A percentile compares a stretch with the other conserved stretches of the same genome.
Evolutionary conservation across 2,888 invertebrate species (phyloP).

Genomic region (Asteroscopus sphinx): DNA sequence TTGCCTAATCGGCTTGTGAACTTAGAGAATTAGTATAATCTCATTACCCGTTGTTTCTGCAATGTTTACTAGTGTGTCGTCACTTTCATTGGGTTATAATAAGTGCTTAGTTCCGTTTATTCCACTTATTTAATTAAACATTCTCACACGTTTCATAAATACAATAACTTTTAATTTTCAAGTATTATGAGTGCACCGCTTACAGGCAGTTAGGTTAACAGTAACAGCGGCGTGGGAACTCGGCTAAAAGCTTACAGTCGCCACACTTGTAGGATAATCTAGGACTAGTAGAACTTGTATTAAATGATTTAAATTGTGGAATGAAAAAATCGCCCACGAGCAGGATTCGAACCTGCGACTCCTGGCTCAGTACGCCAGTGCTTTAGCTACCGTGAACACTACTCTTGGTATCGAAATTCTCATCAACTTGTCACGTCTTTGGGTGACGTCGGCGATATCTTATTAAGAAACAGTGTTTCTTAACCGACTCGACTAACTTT

Average conservation of each 20-base stretch:
- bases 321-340: no score
- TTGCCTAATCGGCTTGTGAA: conserved; percentile 72
- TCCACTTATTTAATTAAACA: conserved; percentile 88
- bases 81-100: conserved; percentile 77
- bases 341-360: no score
- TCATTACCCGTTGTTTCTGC: conserved; percentile 63
- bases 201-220: conserved; percentile 86
- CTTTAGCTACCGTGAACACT: no score
- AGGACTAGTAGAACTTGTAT: conserved; percentile 39
- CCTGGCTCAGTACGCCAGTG: no score
- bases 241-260: conserved; percentile 76
- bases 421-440: no score
- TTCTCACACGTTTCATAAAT: conserved; percentile 86
- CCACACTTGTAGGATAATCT: conserved; percentile 56
- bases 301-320: no score
- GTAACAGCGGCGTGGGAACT: conserved; percentile 86
- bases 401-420: no score
- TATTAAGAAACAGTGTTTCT: no score
- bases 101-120: conserved; percentile 79
- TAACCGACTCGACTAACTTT: no score
- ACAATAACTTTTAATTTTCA: conserved; percentile 89
- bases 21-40: conserved; percentile 66
- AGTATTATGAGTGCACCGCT: conserved; percentile 86
- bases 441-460: no score
- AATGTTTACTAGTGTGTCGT: conserved; percentile 68